Percentiles rank a stretch among this genome's conserved stretches.
Evolutionary conservation across 2,888 invertebrate genomes (phyloP).

Genomic region (Nysson spinosus): DNA sequence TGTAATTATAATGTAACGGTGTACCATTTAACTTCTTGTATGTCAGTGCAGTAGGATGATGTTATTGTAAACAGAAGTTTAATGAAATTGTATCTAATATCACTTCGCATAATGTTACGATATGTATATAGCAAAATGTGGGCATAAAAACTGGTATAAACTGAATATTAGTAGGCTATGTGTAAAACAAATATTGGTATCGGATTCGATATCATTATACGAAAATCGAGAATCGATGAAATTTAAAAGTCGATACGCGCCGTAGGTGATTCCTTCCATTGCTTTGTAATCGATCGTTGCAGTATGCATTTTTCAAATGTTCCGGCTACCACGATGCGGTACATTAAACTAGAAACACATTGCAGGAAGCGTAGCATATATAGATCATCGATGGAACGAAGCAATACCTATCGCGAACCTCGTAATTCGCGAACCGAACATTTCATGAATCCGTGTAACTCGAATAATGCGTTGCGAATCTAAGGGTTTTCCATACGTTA

Average conservation of each 20-base stretch:
- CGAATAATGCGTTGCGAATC: conserved; percentile 35
- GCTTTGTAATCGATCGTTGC: conserved; percentile 32
- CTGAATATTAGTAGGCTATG: no score
- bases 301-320: conserved; percentile 51
- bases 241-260: conserved; percentile 46
- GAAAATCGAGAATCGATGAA: conserved; percentile 38
- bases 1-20: not conserved
- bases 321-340: conserved; percentile 42
- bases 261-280: conserved; percentile 1
- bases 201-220: conserved; percentile 35
- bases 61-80: no score
- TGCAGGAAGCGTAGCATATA: conserved; percentile 35
- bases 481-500: conserved; percentile 27
- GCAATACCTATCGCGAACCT: conserved; percentile 21
- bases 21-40: conserved; percentile 28
- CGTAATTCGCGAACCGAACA: conserved; percentile 41
- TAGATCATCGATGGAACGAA: conserved; percentile 41
- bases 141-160: no score
- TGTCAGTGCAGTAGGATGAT: no score
- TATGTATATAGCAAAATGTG: no score
- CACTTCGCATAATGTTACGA: no score
- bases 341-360: conserved; percentile 54
- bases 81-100: no score
- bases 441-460: conserved; percentile 39
- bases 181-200: no score